These are phyloP conservation scores for Botia kubotai DNA, from an alignment of 2,797 vertebrate genomes.

Conservation along the genomic window DNA sequence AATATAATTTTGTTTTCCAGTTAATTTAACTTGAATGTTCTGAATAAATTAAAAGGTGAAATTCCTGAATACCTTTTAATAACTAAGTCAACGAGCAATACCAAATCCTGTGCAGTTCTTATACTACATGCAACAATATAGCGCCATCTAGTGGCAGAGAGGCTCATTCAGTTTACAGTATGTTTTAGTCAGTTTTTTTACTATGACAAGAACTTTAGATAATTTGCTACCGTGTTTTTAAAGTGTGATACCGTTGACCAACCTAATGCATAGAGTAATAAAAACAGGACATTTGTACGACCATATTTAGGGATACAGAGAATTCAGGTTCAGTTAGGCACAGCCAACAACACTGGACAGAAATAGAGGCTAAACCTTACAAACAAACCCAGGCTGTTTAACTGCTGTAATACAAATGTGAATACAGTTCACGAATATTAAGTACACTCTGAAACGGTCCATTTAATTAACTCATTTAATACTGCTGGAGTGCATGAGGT, in stretches of 20 bases:
- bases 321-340: conserved; percentile 81
- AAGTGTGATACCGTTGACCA: conserved; percentile 33
- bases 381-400: conserved; percentile 70
- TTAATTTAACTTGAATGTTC: conserved; percentile 5
- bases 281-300: conserved; percentile 35
- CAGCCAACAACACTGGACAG: conserved; percentile 74
- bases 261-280: conserved; percentile 45
- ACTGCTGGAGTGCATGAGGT: conserved; percentile 88
- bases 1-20: background rate
- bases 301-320: conserved; percentile 45
- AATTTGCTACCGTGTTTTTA: conserved; percentile 26
- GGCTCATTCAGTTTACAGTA: background rate
- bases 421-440: conserved; percentile 84
- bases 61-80: conserved; percentile 36
- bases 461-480: conserved; percentile 86
- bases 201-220: background rate
- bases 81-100: conserved; percentile 58
- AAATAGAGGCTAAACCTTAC: conserved; percentile 66
- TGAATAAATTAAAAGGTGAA: conserved; percentile 19
- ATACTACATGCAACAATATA: conserved; percentile 42
- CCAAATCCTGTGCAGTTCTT: conserved; percentile 12
- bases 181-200: conserved; percentile 23
- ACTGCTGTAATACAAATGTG: conserved; percentile 86
- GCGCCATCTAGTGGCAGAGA: conserved; percentile 29
- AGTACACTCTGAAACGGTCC: conserved; percentile 95